phyloP scores from a whole-genome alignment of 2,113 vertebrate genomes.

The Platichthys stellatus region DNA sequence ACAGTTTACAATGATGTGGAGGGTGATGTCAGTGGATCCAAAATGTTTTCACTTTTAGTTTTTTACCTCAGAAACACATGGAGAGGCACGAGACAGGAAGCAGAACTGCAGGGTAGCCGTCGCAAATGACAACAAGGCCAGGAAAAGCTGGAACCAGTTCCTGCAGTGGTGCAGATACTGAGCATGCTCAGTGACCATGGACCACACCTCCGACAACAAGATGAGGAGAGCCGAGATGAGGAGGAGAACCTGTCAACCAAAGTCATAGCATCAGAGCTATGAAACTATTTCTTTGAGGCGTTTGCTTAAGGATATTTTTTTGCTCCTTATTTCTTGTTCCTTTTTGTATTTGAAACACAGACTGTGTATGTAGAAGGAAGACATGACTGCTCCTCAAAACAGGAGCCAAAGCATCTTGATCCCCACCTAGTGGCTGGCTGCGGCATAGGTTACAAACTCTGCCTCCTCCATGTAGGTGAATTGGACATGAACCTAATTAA shows the following conservation, averaged over 20 bases:
- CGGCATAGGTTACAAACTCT: too few relatives aligned
- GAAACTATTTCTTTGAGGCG: neutral
- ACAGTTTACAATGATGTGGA: neutral
- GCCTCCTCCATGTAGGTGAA: too few relatives aligned
- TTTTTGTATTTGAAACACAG: neutral
- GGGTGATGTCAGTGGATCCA: neutral
- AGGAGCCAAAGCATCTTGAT: too few relatives aligned
- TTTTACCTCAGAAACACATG: conserved; percentile 66
- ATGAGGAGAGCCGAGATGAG: conserved; percentile 76
- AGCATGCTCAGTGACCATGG: conserved; percentile 51
- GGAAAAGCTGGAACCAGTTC: conserved; percentile 70
- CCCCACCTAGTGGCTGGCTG: too few relatives aligned
- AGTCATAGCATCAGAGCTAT: neutral
- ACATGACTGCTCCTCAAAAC: too few relatives aligned
- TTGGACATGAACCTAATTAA: too few relatives aligned
- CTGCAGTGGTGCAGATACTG: conserved; percentile 43
- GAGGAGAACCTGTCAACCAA: conserved; percentile 72
- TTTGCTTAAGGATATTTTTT: too few relatives aligned
- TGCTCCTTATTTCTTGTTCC: neutral
- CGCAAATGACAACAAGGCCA: conserved; percentile 73
- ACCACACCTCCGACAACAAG: conserved; percentile 65
- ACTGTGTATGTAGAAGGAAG: too few relatives aligned
- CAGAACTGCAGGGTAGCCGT: conserved; percentile 74
- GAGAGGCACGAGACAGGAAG: conserved; percentile 58
- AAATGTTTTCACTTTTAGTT: neutral